Evolutionary conservation across 35 echinoderm and acorn worm species (phyloP), one percentile per base, ranked within the genome.

Genomic region (Apostichopus japonicus): DNA sequence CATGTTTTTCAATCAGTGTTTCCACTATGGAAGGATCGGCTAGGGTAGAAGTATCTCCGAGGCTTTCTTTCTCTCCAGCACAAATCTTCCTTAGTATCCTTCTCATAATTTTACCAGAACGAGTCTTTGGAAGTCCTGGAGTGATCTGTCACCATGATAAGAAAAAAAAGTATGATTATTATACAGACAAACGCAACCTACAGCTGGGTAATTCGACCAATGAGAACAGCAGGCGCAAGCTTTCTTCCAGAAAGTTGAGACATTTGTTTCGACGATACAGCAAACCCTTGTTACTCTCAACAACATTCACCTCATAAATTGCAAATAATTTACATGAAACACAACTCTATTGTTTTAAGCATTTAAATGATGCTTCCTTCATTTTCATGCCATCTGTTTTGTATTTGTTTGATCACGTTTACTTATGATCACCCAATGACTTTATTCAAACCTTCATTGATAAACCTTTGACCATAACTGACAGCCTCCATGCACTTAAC

Each of bases 51-150:
- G 96, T 93, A 71, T 99, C 97, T 8, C 97, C 97, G 2, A 99
- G 88, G 23, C 95, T 91, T 14, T 94, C 93, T 23, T 73, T 88
- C 72, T 96, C 63, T 62, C 93, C 82, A 1, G 93, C 97, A 21
- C 86, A 93, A 8, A 99, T 95, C 56, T 99, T 99, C 6, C 97
- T 83, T 23, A 99, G 87, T 25, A 99, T 93, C 17, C 97, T 79
- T 54, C 97, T 67, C 97, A 99, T 99, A 63, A 99, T 99, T 82
- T 99, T 99, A 9, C 97, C 97, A 6, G 97, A 99, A 10, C 97
- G 92, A 8, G 97, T 99, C 76, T 99, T 99, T 5, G 97, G 97
- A 23, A 99, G 77, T 15, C 97, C 97, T 13, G 97, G 95, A 33
- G 27, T 33, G 27, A 17, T 77, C 27, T 33, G 27, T 33, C 2